Evolutionary conservation across 1,140 invertebrate species (phyloP).

Genomic region (Saxidomus purpurata): DNA sequence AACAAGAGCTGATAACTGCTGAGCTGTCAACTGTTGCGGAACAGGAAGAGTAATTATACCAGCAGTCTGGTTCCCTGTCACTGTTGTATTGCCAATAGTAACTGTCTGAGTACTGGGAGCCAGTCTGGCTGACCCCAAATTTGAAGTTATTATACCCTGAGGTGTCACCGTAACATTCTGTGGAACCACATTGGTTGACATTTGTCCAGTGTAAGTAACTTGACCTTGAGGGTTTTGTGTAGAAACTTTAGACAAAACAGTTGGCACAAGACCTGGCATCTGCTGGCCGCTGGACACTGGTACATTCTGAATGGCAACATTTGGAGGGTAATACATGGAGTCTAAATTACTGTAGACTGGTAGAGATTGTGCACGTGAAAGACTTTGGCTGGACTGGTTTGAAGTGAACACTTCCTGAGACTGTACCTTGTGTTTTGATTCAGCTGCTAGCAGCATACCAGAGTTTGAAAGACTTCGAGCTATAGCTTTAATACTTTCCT

Average conservation of each 20-base stretch:
- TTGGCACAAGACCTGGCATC: not conserved
- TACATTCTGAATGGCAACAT: constrained; percentile 52
- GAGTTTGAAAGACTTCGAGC: constrained; percentile 62
- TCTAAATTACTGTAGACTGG: constrained; percentile 31
- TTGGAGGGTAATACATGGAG: constrained; percentile 38
- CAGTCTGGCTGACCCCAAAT: constrained; percentile 25
- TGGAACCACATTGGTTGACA: not conserved
- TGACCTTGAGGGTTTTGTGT: not conserved
- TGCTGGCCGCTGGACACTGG: not conserved
- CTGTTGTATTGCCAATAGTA: constrained; percentile 44
- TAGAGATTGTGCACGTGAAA: constrained; percentile 8
- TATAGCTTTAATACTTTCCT: constrained; percentile 68
- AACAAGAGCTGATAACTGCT: constrained; percentile 57
- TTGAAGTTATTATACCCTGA: constrained; percentile 48
- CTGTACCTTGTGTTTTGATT: constrained; percentile 39
- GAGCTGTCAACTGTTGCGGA: constrained; percentile 51
- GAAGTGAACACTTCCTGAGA: not conserved
- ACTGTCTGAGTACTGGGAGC: constrained; percentile 28
- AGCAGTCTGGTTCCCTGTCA: constrained; percentile 31
- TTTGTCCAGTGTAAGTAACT: constrained; percentile 3
- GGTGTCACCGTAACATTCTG: constrained; percentile 59
- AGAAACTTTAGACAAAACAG: constrained; percentile 6
- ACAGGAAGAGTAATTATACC: constrained; percentile 36
- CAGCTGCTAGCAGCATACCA: constrained; percentile 18
- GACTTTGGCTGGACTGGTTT: constrained; percentile 6